A percentile compares a stretch with the other conserved stretches of the same genome.
Evolutionary conservation across 1,140 invertebrate species (phyloP).

Genomic region (Zaprionus nigranus): DNA sequence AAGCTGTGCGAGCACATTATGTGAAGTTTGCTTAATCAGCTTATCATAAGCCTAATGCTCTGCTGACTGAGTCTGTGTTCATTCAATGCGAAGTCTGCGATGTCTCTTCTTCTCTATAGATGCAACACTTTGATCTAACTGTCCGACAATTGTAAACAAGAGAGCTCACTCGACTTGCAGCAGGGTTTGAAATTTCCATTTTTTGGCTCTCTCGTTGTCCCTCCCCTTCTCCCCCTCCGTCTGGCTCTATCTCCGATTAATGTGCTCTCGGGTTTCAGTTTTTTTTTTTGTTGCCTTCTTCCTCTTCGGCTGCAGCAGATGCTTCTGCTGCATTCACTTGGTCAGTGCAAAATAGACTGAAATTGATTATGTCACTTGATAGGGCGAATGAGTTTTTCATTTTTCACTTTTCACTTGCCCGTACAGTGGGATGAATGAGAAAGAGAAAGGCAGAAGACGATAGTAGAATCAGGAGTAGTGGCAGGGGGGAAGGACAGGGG

Average conservation of each 20-base stretch:
- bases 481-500: neutral
- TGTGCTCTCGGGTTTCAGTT: conserved; percentile 23
- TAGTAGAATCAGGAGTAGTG: neutral
- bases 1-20: neutral
- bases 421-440: neutral
- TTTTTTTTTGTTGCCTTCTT: conserved; percentile 44
- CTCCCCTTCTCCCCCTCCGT: neutral
- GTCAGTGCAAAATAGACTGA: conserved; percentile 78
- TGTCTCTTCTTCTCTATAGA: neutral
- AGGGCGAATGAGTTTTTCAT: conserved; percentile 83
- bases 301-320: conserved; percentile 25
- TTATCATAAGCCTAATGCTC: neutral
- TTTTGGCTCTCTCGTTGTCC: conserved; percentile 12
- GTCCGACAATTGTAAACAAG: conserved; percentile 28
- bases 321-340: conserved; percentile 29
- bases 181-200: conserved; percentile 22
- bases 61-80: neutral
- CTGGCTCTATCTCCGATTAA: conserved; percentile 18
- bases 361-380: conserved; percentile 84
- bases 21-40: neutral
- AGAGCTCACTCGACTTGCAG: conserved; percentile 20
- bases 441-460: neutral
- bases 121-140: conserved; percentile 19
- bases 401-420: conserved; percentile 70
- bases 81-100: neutral